phyloP scores from a whole-genome alignment of 2,113 vertebrate genomes.

The Syngnathus scovelli region DNA sequence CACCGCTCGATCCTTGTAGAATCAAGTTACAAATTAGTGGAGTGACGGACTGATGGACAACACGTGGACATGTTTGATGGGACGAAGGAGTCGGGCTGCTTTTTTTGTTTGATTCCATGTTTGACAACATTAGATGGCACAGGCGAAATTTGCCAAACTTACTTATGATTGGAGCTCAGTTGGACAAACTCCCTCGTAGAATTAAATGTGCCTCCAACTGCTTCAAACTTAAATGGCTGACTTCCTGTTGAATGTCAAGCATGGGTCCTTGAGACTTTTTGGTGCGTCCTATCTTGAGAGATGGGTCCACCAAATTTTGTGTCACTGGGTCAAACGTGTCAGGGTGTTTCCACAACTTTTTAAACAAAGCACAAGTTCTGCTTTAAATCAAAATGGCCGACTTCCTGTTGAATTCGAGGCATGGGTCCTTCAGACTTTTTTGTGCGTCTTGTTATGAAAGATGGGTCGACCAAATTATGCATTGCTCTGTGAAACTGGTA shows the following conservation, averaged over 20 bases:
- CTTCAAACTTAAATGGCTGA: too few relatives aligned
- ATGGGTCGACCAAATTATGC: background rate
- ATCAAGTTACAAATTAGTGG: constrained; percentile 58
- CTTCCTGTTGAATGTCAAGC: too few relatives aligned
- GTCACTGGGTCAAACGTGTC: background rate
- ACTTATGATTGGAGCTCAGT: background rate
- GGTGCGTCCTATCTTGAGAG: background rate
- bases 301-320: too few relatives aligned
- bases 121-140: too few relatives aligned
- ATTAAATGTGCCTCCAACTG: too few relatives aligned
- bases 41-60: constrained; percentile 18
- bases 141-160: background rate
- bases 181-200: too few relatives aligned
- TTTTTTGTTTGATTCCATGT: background rate
- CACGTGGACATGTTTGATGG: constrained; percentile 2
- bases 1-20: constrained; percentile 43
- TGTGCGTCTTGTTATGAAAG: background rate
- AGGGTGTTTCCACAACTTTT: background rate
- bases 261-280: too few relatives aligned
- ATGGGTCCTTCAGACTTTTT: background rate
- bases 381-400: background rate
- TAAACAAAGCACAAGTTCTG: background rate
- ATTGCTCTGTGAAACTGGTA: background rate
- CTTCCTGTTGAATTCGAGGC: background rate
- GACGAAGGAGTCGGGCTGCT: background rate